Evolutionary conservation across 2,888 invertebrate species (phyloP).

Genomic region (Gibbula magus): DNA sequence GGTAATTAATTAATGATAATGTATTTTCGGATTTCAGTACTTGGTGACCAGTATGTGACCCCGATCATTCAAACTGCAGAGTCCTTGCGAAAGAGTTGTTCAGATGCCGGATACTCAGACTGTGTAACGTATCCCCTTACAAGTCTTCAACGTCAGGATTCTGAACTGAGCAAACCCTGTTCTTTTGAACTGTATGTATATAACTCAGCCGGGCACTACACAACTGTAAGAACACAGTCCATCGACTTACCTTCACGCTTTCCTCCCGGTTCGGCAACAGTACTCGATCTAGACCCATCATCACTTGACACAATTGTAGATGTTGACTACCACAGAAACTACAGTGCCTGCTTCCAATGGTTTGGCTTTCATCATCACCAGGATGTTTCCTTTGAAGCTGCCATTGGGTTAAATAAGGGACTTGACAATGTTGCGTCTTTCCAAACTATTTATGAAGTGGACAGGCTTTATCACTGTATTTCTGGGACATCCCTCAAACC

Average conservation of each 20-base stretch:
- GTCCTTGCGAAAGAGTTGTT: background rate
- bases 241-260: slow-evolving; percentile 40
- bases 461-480: background rate
- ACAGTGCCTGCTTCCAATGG: background rate
- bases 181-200: slow-evolving; percentile 37
- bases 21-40: background rate
- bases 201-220: slow-evolving; percentile 47
- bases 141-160: slow-evolving; percentile 23
- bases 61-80: background rate
- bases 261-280: slow-evolving; percentile 37
- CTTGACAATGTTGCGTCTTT: background rate
- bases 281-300: slow-evolving; percentile 37
- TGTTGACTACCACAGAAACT: background rate
- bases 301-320: background rate
- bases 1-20: too few relatives aligned
- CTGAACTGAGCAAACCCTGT: slow-evolving; percentile 6
- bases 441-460: background rate
- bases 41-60: background rate
- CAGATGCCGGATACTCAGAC: background rate
- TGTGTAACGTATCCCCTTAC: background rate
- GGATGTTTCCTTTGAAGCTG: background rate
- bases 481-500: background rate
- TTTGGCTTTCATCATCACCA: slow-evolving; percentile 1
- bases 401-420: background rate
- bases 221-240: slow-evolving; percentile 25